phyloP scores from a whole-genome alignment of 2,113 vertebrate genomes.

The Calypte anna region DNA sequence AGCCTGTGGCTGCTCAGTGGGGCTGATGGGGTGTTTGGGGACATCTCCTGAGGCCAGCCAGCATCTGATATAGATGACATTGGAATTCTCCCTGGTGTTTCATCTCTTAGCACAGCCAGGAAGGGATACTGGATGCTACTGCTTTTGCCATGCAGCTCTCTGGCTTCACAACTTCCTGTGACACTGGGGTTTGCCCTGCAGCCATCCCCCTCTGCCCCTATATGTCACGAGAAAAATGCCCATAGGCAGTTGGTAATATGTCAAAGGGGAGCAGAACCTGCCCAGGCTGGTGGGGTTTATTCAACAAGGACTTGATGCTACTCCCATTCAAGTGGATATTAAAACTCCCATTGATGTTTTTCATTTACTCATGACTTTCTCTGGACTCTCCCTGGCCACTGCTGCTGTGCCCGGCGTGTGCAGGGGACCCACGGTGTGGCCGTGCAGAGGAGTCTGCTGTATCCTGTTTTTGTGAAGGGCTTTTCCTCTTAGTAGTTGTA shows the following conservation, averaged over 20 bases:
- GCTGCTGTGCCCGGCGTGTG: neutral
- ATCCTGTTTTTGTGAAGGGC: slow-evolving; percentile 71
- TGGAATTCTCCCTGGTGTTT: neutral
- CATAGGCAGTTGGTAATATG: neutral
- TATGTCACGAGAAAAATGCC: neutral
- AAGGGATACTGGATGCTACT: neutral
- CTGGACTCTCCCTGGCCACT: neutral
- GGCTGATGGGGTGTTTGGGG: accelerated
- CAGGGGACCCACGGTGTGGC: neutral
- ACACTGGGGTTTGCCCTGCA: neutral
- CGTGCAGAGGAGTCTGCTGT: neutral
- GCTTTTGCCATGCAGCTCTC: neutral
- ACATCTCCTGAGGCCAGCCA: neutral
- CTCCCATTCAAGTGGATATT: neutral
- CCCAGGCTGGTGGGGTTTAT: neutral
- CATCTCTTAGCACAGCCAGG: neutral
- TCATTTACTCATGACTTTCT: neutral
- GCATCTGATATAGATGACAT: neutral
- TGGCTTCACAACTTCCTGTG: accelerated
- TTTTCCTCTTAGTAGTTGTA: slow-evolving; percentile 68
- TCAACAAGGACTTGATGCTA: neutral
- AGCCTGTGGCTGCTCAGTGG: neutral
- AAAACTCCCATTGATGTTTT: neutral
- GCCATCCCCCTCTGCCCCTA: neutral
- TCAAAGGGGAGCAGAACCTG: neutral